Conservation (phyloP, 2,888 invertebrate species). For the Chalcis sispes region DNA sequence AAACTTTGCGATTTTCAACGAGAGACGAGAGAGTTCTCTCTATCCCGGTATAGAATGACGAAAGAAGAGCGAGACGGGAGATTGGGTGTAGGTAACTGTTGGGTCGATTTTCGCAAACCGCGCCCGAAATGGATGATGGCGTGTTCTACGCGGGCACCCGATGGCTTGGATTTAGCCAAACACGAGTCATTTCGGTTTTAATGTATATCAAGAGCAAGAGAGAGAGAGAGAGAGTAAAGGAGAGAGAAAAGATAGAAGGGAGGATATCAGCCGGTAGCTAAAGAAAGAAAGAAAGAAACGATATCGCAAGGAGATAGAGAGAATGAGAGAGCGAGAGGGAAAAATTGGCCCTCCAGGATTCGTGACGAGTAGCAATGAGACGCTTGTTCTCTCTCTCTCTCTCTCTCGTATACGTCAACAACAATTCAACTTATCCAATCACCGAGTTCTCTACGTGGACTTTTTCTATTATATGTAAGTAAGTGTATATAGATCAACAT, state of each 20-base stretch:
- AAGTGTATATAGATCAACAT: too few species aligned
- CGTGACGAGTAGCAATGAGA: constrained; percentile 68
- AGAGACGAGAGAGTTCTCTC: too few species aligned
- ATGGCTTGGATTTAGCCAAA: constrained; percentile 51
- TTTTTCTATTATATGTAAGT: too few species aligned
- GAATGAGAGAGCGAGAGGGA: constrained; percentile 3
- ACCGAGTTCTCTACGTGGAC: constrained; percentile 44
- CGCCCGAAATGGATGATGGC: too few species aligned
- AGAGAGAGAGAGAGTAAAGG: too few species aligned
- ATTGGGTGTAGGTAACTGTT: constrained; percentile 60
- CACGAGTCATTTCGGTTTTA: constrained; percentile 61
- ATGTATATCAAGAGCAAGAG: constrained; percentile 53
- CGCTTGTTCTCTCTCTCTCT: too few species aligned
- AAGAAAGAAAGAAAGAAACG: too few species aligned
- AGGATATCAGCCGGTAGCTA: too few species aligned
- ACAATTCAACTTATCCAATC: constrained; percentile 68
- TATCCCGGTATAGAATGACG: too few species aligned
- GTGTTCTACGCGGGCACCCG: constrained; percentile 54
- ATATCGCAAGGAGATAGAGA: not conserved
- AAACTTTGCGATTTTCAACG: too few species aligned
- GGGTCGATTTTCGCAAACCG: constrained; percentile 65
- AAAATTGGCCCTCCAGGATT: constrained; percentile 47
- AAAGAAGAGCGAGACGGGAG: too few species aligned
- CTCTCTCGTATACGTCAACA: constrained; percentile 66
- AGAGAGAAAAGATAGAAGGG: too few species aligned